phyloP scores from a whole-genome alignment of 2,113 vertebrate genomes.

The Sula dactylatra region DNA sequence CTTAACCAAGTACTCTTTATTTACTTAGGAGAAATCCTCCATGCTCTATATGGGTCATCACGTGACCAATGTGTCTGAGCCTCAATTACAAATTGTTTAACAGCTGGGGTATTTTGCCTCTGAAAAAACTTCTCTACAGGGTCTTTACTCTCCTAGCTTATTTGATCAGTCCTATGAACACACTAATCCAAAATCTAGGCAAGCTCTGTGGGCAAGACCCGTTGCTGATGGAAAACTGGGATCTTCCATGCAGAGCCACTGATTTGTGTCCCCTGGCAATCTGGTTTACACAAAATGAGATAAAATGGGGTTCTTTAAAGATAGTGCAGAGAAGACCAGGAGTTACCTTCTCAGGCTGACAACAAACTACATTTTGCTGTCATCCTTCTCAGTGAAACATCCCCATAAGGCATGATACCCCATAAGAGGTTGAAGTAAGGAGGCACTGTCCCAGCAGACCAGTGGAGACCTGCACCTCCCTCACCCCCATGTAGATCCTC shows the following conservation, averaged over 20 bases:
- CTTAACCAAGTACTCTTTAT: neutral
- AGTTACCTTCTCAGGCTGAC: neutral
- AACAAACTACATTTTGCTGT: neutral
- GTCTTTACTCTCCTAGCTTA: neutral
- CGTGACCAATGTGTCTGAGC: neutral
- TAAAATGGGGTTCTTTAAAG: neutral
- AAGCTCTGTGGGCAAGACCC: neutral
- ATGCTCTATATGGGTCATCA: neutral
- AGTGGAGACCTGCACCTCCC: neutral
- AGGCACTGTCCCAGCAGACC: neutral
- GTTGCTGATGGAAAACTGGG: neutral
- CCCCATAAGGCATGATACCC: neutral
- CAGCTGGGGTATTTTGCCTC: accelerated
- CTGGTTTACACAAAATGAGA: neutral
- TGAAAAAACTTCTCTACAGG: neutral
- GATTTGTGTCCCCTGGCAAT: neutral
- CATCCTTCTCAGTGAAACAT: neutral
- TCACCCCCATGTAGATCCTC: neutral
- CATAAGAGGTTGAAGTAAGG: neutral
- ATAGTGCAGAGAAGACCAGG: neutral
- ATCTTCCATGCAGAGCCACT: neutral
- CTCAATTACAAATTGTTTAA: neutral
- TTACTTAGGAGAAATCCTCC: neutral
- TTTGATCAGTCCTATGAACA: neutral
- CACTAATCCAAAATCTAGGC: neutral